A percentile compares a stretch with the other conserved stretches of the same genome.
phyloP scores from a whole-genome alignment of 1,140 invertebrate genomes.

The Drosophila kurseongensis region DNA sequence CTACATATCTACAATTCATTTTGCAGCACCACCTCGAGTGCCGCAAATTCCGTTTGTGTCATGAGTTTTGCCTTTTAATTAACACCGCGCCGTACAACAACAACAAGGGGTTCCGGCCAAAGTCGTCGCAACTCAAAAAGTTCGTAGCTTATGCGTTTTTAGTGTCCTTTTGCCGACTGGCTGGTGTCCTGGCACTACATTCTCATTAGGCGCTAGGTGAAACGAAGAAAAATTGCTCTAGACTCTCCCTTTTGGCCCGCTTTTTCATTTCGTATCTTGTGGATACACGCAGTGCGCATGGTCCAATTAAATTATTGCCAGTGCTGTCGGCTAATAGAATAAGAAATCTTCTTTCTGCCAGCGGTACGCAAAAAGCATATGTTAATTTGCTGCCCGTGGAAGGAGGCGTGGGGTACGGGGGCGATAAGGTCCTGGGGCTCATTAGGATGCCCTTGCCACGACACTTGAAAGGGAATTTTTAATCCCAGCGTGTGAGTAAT shows the following conservation, averaged over 20 bases:
- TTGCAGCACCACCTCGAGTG: conserved; percentile 24
- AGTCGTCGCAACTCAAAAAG: conserved; percentile 53
- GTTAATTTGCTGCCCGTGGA: conserved; percentile 63
- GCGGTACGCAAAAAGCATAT: conserved; percentile 70
- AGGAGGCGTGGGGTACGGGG: neutral
- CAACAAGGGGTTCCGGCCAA: conserved; percentile 20
- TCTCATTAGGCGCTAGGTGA: conserved; percentile 68
- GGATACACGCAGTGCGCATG: conserved; percentile 67
- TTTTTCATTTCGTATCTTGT: conserved; percentile 52
- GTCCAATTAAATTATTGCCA: conserved; percentile 80
- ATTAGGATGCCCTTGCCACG: conserved; percentile 45
- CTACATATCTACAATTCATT: conserved; percentile 57
- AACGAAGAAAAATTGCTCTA: conserved; percentile 74
- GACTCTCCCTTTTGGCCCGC: conserved; percentile 41
- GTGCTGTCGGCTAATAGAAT: conserved; percentile 60
- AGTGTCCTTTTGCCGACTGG: conserved; percentile 35
- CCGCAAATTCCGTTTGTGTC: conserved; percentile 50
- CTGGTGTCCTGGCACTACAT: conserved; percentile 53
- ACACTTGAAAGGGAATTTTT: conserved; percentile 75
- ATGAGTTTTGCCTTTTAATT: conserved; percentile 68
- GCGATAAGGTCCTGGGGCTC: conserved; percentile 42
- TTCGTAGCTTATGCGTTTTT: conserved; percentile 60
- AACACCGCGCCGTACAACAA: conserved; percentile 26
- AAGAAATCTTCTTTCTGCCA: conserved; percentile 58
- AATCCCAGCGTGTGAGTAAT: conserved; percentile 64